Evolutionary conservation across 92 coral and sea anemone genomes (phyloP).

Genomic region (Phenganax subtilis): DNA sequence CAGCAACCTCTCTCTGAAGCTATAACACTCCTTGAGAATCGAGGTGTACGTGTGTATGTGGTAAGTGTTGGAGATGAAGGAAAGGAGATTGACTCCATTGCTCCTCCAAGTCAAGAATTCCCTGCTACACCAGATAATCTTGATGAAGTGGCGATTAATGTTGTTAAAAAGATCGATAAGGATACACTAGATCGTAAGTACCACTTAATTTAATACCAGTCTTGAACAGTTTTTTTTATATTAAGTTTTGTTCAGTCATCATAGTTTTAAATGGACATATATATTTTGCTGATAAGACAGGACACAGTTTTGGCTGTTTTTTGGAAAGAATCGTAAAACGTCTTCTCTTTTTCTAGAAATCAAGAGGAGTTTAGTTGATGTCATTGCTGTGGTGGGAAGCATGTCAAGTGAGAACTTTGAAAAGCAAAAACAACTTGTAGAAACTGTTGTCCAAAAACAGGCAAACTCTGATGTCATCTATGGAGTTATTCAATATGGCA

Average conservation of each 20-base stretch:
- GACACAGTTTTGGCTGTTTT: no score
- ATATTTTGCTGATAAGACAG: no score
- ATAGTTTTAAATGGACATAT: no score
- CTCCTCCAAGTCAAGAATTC: slow-evolving; percentile 45
- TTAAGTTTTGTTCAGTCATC: no score
- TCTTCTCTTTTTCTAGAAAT: slow-evolving; percentile 10
- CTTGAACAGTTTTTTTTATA: no score
- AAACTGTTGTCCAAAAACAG: not conserved
- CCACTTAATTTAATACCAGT: not conserved
- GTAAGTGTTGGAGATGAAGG: slow-evolving; percentile 58
- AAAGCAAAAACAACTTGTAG: slow-evolving; percentile 20
- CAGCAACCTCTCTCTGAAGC: slow-evolving; percentile 57
- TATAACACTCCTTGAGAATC: slow-evolving; percentile 51
- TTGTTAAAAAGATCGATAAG: slow-evolving; percentile 25
- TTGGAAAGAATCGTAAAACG: not conserved
- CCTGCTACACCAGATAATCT: slow-evolving; percentile 25
- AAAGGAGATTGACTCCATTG: slow-evolving; percentile 48
- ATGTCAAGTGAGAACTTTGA: slow-evolving; percentile 15
- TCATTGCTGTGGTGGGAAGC: slow-evolving; percentile 30
- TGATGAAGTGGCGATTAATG: not conserved
- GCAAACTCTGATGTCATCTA: slow-evolving; percentile 34
- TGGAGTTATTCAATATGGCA: slow-evolving; percentile 34
- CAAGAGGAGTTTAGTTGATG: not conserved
- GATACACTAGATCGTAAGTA: slow-evolving; percentile 33
- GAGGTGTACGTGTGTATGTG: slow-evolving; percentile 51